Evolutionary conservation across 1,140 invertebrate genomes (phyloP).

Genomic region (Atta cephalotes): DNA sequence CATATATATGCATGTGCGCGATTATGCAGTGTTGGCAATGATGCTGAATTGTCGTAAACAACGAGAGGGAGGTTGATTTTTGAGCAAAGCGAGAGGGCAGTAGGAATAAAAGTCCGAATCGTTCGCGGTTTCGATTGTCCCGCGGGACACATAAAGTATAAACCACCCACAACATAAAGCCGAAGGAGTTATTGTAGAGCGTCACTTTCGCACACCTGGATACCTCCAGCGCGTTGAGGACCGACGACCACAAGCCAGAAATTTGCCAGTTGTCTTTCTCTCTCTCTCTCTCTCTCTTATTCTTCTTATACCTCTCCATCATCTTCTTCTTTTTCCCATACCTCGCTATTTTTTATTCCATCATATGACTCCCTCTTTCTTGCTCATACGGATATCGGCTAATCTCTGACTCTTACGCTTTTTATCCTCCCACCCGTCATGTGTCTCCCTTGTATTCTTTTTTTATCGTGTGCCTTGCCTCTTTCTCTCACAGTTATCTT

Average conservation of each 20-base stretch:
- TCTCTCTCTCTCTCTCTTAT: background rate
- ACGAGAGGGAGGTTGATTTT: constrained; percentile 33
- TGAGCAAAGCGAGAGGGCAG: constrained; percentile 53
- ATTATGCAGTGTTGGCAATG: constrained; percentile 54
- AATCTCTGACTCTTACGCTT: constrained; percentile 11
- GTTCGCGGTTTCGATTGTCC: constrained; percentile 79
- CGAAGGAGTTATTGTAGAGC: constrained; percentile 83
- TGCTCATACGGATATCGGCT: background rate
- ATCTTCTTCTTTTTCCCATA: constrained; percentile 7
- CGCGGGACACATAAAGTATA: constrained; percentile 81
- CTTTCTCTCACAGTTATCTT: constrained; percentile 19
- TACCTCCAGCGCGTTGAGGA: constrained; percentile 67
- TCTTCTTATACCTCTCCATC: background rate
- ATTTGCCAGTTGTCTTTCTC: constrained; percentile 75
- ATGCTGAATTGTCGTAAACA: constrained; percentile 70
- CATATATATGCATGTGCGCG: background rate
- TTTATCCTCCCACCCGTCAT: constrained; percentile 40
- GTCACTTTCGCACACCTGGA: constrained; percentile 83
- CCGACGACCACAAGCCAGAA: constrained; percentile 68
- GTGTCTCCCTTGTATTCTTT: constrained; percentile 21
- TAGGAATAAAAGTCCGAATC: constrained; percentile 81
- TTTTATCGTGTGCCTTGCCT: constrained; percentile 39
- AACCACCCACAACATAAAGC: constrained; percentile 84
- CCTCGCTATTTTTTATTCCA: constrained; percentile 45
- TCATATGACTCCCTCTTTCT: constrained; percentile 20